These are phyloP conservation scores for Metopolophium dirhodum DNA, from an alignment of 1,140 invertebrate species.

Conservation along the genomic window DNA sequence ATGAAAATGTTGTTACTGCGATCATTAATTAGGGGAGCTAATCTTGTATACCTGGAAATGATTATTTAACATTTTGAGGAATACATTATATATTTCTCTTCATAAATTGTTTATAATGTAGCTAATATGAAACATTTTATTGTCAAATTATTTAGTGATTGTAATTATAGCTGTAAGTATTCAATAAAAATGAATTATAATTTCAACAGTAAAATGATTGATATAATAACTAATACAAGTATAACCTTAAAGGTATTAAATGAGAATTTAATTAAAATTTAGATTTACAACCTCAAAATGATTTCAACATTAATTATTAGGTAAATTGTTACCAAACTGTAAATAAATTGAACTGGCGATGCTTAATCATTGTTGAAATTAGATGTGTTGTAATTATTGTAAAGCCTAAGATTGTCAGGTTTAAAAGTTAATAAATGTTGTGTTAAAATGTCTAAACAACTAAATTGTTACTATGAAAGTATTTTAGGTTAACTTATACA, in stretches of 20 bases:
- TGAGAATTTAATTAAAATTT: not conserved
- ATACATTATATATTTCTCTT: not conserved
- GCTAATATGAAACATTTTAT: not conserved
- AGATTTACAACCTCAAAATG: not conserved
- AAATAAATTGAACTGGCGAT: constrained; percentile 16
- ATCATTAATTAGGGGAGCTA: not conserved
- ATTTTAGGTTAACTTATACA: not conserved
- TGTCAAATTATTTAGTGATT: constrained; percentile 9
- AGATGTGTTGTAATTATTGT: constrained; percentile 20
- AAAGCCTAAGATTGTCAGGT: not conserved
- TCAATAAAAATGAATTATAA: not conserved
- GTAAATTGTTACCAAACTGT: not conserved
- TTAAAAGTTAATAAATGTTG: constrained; percentile 24
- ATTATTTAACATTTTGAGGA: not conserved
- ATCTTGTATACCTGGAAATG: not conserved
- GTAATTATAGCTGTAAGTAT: not conserved
- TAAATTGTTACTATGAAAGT: not conserved
- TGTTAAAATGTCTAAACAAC: not conserved
- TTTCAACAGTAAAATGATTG: not conserved
- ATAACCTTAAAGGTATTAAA: not conserved
- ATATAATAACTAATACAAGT: not conserved
- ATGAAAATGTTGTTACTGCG: not conserved
- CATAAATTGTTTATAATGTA: not conserved
- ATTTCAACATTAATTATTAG: not conserved
- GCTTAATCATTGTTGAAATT: constrained; percentile 23